phyloP scores from a whole-genome alignment of 2,888 invertebrate genomes.

The Sminthurinus aureus region DNA sequence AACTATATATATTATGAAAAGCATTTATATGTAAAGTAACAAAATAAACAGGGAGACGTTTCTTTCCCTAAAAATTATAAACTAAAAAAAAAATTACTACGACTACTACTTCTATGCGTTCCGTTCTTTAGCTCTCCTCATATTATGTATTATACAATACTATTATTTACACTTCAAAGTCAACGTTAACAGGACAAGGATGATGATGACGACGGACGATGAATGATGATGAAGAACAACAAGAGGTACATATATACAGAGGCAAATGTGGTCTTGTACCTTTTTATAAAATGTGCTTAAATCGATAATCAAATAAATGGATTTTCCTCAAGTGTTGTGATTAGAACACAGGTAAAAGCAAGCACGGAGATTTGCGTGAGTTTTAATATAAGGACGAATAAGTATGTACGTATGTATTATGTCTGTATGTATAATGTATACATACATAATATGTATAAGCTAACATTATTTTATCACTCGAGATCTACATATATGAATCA shows the following conservation, averaged over 20 bases:
- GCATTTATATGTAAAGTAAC: no score
- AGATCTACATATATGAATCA: no score
- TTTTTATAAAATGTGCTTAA: background rate
- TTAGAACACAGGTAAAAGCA: background rate
- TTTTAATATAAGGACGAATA: background rate
- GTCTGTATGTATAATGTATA: no score
- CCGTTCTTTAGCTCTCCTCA: background rate
- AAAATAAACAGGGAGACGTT: background rate
- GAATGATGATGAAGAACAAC: background rate
- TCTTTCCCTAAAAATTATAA: background rate
- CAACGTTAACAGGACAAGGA: background rate
- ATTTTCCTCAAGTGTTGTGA: slow-evolving; percentile 11
- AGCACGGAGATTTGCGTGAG: background rate
- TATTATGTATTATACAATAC: no score
- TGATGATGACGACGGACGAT: background rate
- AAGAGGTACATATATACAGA: background rate
- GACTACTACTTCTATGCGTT: no score
- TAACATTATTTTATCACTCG: no score
- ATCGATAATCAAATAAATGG: slow-evolving; percentile 20
- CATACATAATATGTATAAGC: no score
- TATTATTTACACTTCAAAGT: background rate
- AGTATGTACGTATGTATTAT: no score
- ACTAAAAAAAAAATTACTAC: background rate
- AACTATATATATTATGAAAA: no score
- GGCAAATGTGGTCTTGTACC: background rate